Base-by-base conservation (phyloP, 1,140 invertebrate species). In the Microplitis demolitor region DNA sequence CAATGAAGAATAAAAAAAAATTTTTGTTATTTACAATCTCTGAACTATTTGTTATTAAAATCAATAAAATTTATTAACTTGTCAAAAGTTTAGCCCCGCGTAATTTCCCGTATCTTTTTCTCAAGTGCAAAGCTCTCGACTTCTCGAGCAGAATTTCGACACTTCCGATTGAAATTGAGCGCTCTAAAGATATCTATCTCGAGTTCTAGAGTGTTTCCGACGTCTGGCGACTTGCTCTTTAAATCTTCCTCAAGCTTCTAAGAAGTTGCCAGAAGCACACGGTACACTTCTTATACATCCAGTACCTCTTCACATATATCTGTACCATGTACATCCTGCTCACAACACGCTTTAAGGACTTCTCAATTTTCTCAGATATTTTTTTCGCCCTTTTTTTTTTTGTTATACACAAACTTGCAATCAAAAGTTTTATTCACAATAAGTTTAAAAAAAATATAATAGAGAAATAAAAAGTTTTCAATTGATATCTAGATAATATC, bases 191-290 rank as follows among this genome's bases (percentile, higher is more conserved):
- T 72, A 67, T 67, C 63, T 66, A 72, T 72, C 71, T 53, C 11
- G 39, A 24, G 53, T 3, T 11, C 31, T 51, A 51, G 71, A 72
- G 71, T 72, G 71, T 54, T 72, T 72, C 64, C 71, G 71, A 72
- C 71, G 16, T 72, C 62, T 60, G 31, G 33, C 31, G 31, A 31
- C 11, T 64, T 60, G 35, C n/a, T 64, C 53, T 60, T 72, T 60
- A 61, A 64, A 35, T 62, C 45, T 66, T 45, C 39, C 39, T 56
- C 61, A 31, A 31, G 50, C 63, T 35, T 37, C 51, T 24, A 45
- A 45, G 39, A 31, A 31, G 31, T 61, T 61, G 58, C 58, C 24
- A 61, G 58, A 33, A 61, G 24, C 31, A 61, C 58, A 45, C 39
- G 39, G 39, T 45, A 45, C 39, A 45, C 39, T 45, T 5, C 39